phyloP scores from a whole-genome alignment of 2,113 vertebrate genomes.

The Anarrhichthys ocellatus region DNA sequence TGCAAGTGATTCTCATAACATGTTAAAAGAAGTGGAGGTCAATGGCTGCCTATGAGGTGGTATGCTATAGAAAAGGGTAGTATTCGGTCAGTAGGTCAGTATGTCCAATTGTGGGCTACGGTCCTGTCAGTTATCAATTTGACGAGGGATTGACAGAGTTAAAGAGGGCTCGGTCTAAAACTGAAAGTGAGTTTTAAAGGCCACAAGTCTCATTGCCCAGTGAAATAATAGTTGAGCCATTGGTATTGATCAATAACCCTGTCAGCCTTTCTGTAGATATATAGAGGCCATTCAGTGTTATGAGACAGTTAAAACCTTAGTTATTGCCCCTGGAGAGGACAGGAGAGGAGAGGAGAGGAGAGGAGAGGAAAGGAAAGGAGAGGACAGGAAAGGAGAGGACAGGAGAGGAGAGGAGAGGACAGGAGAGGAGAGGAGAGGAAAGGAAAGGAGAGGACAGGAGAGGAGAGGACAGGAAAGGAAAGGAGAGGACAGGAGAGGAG shows the following conservation, averaged over 20 bases:
- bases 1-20: not conserved
- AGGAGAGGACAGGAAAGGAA: too few species aligned
- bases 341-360: not conserved
- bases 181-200: constrained; percentile 26
- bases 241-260: constrained; percentile 37
- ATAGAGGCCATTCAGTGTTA: constrained; percentile 36
- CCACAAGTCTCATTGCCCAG: not conserved
- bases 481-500: too few species aligned
- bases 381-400: too few species aligned
- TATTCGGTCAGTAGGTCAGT: not conserved
- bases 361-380: too few species aligned
- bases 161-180: not conserved
- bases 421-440: too few species aligned
- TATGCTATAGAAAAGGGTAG: not conserved
- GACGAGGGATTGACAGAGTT: not conserved
- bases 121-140: not conserved
- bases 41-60: not conserved
- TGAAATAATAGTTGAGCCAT: constrained; percentile 48
- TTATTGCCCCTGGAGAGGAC: constrained; percentile 8
- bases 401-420: too few species aligned
- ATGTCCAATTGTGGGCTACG: not conserved
- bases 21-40: not conserved
- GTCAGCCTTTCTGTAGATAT: constrained; percentile 38
- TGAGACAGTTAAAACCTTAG: constrained; percentile 17
- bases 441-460: too few species aligned